Conservation (phyloP, 35 echinoderm and acorn worm species). For the Antedon bifida region DNA sequence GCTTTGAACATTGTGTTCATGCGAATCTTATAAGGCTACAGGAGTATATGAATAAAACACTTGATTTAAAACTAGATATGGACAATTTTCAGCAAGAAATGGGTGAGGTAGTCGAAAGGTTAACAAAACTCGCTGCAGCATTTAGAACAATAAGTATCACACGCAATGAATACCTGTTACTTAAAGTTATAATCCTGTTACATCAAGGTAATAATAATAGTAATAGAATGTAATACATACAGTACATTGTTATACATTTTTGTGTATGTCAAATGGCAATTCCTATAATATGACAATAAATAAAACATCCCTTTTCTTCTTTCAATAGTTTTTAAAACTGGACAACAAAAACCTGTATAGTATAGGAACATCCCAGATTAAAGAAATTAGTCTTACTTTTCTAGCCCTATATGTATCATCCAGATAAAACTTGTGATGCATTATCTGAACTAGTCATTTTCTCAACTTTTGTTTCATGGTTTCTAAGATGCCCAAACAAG, state of each 20-base stretch:
- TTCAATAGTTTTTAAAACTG: too few species aligned
- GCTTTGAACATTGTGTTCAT: constrained; percentile 88
- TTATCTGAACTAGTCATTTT: too few species aligned
- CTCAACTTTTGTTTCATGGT: too few species aligned
- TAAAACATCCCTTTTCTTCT: neutral
- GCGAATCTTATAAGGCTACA: constrained; percentile 78
- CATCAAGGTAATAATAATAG: constrained; percentile 46
- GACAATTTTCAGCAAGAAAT: constrained; percentile 90
- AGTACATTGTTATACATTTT: neutral
- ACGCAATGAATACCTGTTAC: constrained; percentile 82
- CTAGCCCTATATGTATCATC: too few species aligned
- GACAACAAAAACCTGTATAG: too few species aligned
- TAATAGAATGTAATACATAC: neutral
- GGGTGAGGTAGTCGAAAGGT: constrained; percentile 91
- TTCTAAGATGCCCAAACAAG: too few species aligned
- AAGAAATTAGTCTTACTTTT: too few species aligned
- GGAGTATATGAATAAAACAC: constrained; percentile 97
- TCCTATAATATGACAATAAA: neutral
- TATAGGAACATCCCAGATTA: too few species aligned
- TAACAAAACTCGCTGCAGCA: constrained; percentile 75
- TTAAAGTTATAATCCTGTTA: constrained; percentile 86
- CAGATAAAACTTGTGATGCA: too few species aligned
- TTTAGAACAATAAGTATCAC: constrained; percentile 76
- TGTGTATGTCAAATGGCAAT: neutral
- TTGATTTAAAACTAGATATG: constrained; percentile 94